These are phyloP conservation scores for Esox masquinongy DNA, from an alignment of 2,797 vertebrate species.

Conservation along the genomic window DNA sequence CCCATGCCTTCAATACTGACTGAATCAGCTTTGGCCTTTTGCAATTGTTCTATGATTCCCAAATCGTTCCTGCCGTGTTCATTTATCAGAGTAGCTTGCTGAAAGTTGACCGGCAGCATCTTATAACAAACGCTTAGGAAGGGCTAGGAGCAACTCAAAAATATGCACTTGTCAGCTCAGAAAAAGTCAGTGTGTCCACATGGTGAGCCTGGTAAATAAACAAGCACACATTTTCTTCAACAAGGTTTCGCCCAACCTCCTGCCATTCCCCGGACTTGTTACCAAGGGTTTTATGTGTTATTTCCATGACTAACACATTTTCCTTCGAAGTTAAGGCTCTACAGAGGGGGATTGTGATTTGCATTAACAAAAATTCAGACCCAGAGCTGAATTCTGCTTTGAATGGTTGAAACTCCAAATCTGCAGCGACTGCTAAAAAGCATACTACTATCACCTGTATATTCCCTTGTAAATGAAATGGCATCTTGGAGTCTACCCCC, in stretches of 20 bases:
- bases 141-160: neutral
- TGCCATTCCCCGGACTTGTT: neutral
- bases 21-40: no score
- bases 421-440: neutral
- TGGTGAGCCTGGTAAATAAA: neutral
- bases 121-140: neutral
- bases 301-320: neutral
- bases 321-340: neutral
- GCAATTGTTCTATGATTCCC: no score
- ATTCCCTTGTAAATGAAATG: neutral
- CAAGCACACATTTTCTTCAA: neutral
- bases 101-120: no score
- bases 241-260: neutral
- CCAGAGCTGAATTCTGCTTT: slow-evolving; percentile 7
- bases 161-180: neutral
- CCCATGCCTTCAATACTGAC: no score
- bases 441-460: neutral
- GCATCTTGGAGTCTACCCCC: neutral
- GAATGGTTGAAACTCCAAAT: neutral
- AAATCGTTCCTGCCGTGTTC: no score
- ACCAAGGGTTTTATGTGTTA: neutral
- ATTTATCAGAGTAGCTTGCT: no score
- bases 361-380: neutral
- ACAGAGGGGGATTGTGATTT: neutral
- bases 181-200: no score